These are phyloP conservation scores for Presbytis comata DNA, from an alignment of 2,797 vertebrate species.

Conservation along the genomic window DNA sequence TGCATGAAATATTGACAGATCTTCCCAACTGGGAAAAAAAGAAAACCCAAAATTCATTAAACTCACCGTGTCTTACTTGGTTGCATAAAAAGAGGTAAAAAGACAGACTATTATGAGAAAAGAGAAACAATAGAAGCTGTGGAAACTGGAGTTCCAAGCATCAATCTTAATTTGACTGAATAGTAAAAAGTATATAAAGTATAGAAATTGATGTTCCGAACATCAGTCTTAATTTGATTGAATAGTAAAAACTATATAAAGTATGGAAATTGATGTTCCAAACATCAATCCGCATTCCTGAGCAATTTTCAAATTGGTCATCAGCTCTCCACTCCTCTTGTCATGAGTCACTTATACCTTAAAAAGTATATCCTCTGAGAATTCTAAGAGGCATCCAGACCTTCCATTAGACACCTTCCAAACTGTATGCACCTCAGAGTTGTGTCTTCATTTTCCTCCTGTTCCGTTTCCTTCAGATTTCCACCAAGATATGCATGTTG, in stretches of 20 bases:
- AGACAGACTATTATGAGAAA: constrained; percentile 13
- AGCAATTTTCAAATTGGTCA: neutral
- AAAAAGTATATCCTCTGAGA: neutral
- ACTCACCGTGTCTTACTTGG: constrained; percentile 30
- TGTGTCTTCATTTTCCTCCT: neutral
- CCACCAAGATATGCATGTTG: neutral
- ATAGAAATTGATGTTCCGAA: too few relatives aligned
- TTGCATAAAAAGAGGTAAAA: constrained; percentile 18
- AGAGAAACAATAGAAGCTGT: constrained; percentile 23
- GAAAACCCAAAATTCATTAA: constrained; percentile 38
- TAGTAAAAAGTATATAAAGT: neutral
- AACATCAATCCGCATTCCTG: neutral
- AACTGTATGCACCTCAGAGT: neutral
- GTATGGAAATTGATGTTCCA: neutral
- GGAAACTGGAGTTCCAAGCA: constrained; percentile 5
- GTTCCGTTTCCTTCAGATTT: neutral
- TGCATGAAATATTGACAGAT: constrained; percentile 48
- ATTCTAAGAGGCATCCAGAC: neutral
- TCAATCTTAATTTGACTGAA: constrained; percentile 4
- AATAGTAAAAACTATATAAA: neutral
- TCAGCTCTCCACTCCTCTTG: neutral
- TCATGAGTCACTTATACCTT: neutral
- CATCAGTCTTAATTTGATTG: too few relatives aligned
- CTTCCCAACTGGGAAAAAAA: neutral
- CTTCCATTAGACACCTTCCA: neutral